Base-by-base conservation (phyloP, 2,113 vertebrate species). In the Sebastes fasciatus region DNA sequence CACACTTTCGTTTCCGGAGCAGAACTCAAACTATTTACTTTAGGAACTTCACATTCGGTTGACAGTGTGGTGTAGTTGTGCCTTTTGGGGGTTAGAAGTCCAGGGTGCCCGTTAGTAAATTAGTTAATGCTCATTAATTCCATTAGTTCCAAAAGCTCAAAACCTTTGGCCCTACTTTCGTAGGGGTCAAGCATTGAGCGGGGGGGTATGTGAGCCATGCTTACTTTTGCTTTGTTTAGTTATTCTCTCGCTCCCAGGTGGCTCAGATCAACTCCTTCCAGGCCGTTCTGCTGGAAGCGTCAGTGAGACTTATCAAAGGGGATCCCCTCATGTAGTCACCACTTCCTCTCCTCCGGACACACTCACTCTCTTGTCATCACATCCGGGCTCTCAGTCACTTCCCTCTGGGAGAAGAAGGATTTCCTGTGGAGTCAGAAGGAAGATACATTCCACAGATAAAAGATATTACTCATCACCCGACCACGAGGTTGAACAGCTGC, bases 301-400 rank as follows among this genome's bases (percentile, higher is more conserved):
- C 42, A n/a, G 78, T 62, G 19, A 17, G 64, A 51, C 58, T 54
- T 74, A 86, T 89, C 74, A 77, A 43, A 85, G 55, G 82, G 83
- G 72, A 84, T 87, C 55, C 84, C 67, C n/a, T n/a, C 57, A 49
- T 63, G 66, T 48, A 67, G 74, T 74, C 79, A 45, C 34, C 71
- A 55, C 74, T 74, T 89, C 85, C 86, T 2, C 54, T 77, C 13
- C 58, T 80, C 74, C 9, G 51, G 63, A 87, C 87, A 75, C 83
- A 80, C 74, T 90, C 89, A 85, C 65, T 14, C 80, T 43, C 51
- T 9, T 83, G 88, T 91, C 86, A 86, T 87, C 82, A 89, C 78
- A 52, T 74, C 80, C 76, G 26, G 77, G 49, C 61, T 34, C 58
- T 73, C 78, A 68, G 64, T 86, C 79, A 69, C 69, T 77, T 89